Base-by-base conservation (phyloP, 2,797 vertebrate genomes). In the Heterohyrax brucei region DNA sequence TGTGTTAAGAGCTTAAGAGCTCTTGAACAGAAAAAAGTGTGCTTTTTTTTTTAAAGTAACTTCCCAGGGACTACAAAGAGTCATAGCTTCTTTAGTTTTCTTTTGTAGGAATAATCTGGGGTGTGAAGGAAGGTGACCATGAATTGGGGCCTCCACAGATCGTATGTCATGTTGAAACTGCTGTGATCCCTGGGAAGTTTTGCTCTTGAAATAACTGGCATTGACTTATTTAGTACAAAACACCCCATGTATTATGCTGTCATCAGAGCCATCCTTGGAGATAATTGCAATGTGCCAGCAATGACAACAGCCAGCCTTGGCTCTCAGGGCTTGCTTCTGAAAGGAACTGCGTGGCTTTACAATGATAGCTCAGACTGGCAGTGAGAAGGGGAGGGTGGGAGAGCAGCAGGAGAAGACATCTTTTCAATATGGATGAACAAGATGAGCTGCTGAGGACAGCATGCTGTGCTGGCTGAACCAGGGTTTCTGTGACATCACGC, bases 211-310 rank as follows among this genome's bases (percentile, higher is more conserved):
- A 22, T 86, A 61, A 81, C 44, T 95, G 66, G 44, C 61, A 70
- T 26, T 96, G 91, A 93, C 0, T 97, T 95, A 4, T 96, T 94
- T 78, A 98, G 75, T 82, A 94, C 56, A 95, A 98, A 97, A 79
- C 94, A 89, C 44, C 95, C 89, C 46, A 94, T 91, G 91, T 46
- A 28, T 97, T 97, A 97, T 76, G 79, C 79, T 97, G 18, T 95
- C 95, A 97, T 88, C 96, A 94, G 95, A 86, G 90, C 72, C 66
- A 95, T 92, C 33, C 87, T 66, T 10, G n/a, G 89, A 39, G 91
- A 95, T 96, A 98, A 97, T 97, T 98, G 96, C 64, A 96, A 72
- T 16, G 76, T 96, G 91, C 86, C 97, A 98, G 33, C 79, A 79
- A 95, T 44, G 68, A 81, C 9, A 87, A 93, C 95, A 88, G 88